Evolutionary conservation across 2,888 invertebrate genomes (phyloP).

Genomic region (Boloria selene): DNA sequence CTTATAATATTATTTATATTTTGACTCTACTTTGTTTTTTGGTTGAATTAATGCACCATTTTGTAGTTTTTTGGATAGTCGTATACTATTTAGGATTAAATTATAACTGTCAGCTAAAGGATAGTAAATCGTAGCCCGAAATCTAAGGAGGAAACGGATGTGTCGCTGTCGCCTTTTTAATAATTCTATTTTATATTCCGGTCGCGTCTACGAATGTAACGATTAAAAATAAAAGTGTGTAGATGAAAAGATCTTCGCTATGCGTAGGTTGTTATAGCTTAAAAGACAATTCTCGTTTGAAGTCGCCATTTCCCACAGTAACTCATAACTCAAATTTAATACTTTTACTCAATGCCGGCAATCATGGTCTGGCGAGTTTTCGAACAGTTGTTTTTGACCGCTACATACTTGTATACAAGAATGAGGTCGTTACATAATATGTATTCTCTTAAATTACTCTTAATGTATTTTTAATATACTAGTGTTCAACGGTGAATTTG

Average conservation of each 20-base stretch:
- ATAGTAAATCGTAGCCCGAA: conserved; percentile 42
- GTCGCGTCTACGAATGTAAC: conserved; percentile 58
- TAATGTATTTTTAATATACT: no score
- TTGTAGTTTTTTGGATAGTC: not conserved
- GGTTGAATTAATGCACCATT: no score
- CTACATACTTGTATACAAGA: conserved; percentile 3
- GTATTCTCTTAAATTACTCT: no score
- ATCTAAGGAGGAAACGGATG: conserved; percentile 74
- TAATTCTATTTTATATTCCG: conserved; percentile 72
- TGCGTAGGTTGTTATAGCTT: conserved; percentile 55
- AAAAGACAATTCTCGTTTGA: conserved; percentile 60
- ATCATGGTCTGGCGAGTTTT: conserved; percentile 6
- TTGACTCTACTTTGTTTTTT: no score
- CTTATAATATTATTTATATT: no score
- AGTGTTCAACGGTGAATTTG: no score
- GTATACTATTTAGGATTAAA: conserved; percentile 5
- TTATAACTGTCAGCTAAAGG: conserved; percentile 7
- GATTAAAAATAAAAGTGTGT: conserved; percentile 71
- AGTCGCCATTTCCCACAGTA: conserved; percentile 49
- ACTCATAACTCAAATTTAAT: conserved; percentile 43
- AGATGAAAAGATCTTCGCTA: conserved; percentile 72
- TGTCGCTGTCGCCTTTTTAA: conserved; percentile 73
- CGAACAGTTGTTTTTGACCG: conserved; percentile 16
- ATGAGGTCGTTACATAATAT: no score
- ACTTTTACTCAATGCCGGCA: conserved; percentile 18